phyloP scores from a whole-genome alignment of 2,797 vertebrate genomes.

The Eupleurogrammus muticus region DNA sequence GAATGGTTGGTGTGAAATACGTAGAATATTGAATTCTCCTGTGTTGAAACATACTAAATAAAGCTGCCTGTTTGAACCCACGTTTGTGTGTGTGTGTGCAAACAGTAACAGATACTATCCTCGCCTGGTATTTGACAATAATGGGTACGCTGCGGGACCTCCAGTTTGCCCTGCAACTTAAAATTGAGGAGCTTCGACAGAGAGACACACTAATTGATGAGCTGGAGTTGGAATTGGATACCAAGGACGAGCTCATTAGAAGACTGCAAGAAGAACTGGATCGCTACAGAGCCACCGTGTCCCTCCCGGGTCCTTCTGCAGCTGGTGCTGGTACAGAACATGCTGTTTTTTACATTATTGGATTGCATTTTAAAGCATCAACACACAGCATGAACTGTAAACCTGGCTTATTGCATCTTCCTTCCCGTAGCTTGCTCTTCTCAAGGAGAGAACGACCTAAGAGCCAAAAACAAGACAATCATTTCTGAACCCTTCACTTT shows the following conservation, averaged over 20 bases:
- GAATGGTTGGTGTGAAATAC: too few relatives aligned
- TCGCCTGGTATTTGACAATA: slow-evolving; percentile 40
- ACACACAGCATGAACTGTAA: not conserved
- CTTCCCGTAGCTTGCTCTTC: slow-evolving; percentile 56
- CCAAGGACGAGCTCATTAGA: slow-evolving; percentile 88
- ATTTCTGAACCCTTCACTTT: slow-evolving; percentile 76
- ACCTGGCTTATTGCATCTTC: not conserved
- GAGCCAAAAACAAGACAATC: slow-evolving; percentile 74
- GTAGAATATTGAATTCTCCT: too few relatives aligned
- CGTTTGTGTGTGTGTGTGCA: not conserved
- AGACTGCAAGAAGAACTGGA: slow-evolving; percentile 87
- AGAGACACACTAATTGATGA: slow-evolving; percentile 87
- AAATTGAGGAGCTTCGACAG: slow-evolving; percentile 88
- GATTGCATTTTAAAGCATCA: slow-evolving; percentile 11
- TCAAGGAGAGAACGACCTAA: slow-evolving; percentile 62
- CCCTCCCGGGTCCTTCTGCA: slow-evolving; percentile 67
- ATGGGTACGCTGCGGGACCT: slow-evolving; percentile 88
- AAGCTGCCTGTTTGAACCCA: too few relatives aligned
- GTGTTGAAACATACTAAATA: too few relatives aligned
- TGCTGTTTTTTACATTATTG: not conserved
- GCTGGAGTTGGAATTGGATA: slow-evolving; percentile 85
- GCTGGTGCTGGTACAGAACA: slow-evolving; percentile 54
- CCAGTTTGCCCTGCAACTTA: slow-evolving; percentile 86
- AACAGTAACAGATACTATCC: not conserved
- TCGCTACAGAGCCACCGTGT: slow-evolving; percentile 77